Evolutionary conservation across 2,113 vertebrate genomes (phyloP).

Genomic region (Heterochromis multidens): DNA sequence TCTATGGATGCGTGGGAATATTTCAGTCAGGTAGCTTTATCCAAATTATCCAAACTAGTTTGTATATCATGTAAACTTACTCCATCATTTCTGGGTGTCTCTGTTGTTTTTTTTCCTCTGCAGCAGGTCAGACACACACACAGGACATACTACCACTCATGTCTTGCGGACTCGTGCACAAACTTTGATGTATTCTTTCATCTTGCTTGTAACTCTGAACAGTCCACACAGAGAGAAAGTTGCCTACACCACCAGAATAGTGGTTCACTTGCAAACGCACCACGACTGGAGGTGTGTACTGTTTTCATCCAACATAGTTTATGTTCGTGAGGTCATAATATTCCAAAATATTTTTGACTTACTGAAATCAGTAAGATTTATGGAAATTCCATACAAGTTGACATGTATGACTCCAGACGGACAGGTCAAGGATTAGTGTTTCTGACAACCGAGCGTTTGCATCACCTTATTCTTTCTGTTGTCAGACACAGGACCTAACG

Average conservation of each 20-base stretch:
- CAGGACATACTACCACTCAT: neutral
- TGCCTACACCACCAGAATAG: neutral
- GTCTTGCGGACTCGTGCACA: neutral
- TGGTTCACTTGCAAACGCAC: neutral
- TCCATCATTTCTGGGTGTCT: neutral
- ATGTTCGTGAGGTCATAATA: neutral
- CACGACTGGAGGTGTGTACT: neutral
- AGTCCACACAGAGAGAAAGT: neutral
- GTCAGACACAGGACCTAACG: neutral
- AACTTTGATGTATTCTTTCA: neutral
- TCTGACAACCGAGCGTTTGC: neutral
- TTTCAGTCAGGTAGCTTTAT: fast-evolving
- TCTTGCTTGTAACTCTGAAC: neutral
- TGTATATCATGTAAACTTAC: too few species aligned
- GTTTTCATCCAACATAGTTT: neutral
- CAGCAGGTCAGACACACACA: neutral
- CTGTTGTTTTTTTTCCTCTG: neutral
- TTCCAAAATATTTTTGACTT: neutral
- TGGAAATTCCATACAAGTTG: neutral
- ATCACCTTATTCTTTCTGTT: neutral
- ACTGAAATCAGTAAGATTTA: fast-evolving
- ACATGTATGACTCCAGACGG: neutral
- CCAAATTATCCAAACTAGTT: neutral
- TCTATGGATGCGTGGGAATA: neutral
- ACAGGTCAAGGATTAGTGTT: fast-evolving